Base-by-base conservation (phyloP, 2,113 vertebrate species). In the Vidua chalybeata region DNA sequence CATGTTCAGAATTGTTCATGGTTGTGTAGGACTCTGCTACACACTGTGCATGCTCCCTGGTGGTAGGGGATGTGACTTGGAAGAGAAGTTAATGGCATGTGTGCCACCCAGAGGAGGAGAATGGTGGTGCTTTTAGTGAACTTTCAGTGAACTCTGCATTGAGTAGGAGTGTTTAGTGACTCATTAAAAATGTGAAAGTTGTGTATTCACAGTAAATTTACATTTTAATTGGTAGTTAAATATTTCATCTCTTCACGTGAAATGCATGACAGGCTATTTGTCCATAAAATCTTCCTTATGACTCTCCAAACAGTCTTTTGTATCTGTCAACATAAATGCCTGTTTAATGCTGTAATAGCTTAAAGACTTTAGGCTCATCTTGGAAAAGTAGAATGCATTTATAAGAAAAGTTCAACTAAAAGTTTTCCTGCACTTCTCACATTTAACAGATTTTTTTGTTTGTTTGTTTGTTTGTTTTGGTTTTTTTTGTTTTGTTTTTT, bases 1-100 rank as follows among this genome's bases (percentile, higher is more conserved):
- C 0, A 0, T 33, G 11, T 17, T 49, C 17, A n/a, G 1, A 76
- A 33, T 21, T 58, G 28, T 31, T 71, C 2, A 0, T 30, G 28
- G 62, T 13, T 86, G 37, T 15, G 2, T 19, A 7, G 39, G 49
- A 9, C 52, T 48, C 10, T 13, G 4, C 56, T 62, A 4, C 2
- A 54, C 41, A 1, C 21, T 45, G 7, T 11, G 18, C 37, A 41
- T 62, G 19, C 43, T 78, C 39, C 7, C 14, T 33, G 6, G 21
- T 43, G 28, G 12, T 46, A 5, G 7, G 15, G n/a, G 15, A 6
- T 5, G 4, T 2, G 1, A 10, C 13, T 45, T 67, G 46, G 67
- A n/a, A 46, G 13, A 48, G 16, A 61, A 64, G 11, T 35, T 79
- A 56, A 3, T 16, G 15, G 13, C 0, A 0, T 33, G 4, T 20